Evolutionary conservation across 1,140 invertebrate genomes (phyloP).

Genomic region (Odontomachus brunneus): DNA sequence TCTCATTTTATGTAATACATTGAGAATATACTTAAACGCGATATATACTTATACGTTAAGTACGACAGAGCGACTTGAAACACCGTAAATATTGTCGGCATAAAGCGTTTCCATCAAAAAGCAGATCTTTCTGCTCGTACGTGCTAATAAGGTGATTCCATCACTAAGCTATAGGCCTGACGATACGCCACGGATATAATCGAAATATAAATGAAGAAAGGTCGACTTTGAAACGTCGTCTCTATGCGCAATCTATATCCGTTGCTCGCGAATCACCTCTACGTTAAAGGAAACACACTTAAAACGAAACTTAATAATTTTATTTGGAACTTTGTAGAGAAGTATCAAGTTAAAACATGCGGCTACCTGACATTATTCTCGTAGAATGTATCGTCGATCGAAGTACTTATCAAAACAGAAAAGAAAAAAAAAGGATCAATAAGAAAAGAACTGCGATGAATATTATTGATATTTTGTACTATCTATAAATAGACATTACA

Average conservation of each 20-base stretch:
- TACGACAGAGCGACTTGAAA: too few species aligned
- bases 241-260: neutral
- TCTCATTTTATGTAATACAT: too few species aligned
- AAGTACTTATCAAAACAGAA: conserved; percentile 32
- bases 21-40: too few species aligned
- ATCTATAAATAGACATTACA: conserved; percentile 31
- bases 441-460: conserved; percentile 25
- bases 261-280: conserved; percentile 19
- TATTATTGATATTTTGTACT: conserved; percentile 54
- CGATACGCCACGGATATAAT: neutral
- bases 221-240: neutral
- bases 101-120: too few species aligned
- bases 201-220: neutral
- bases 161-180: too few species aligned
- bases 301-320: neutral
- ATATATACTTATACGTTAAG: too few species aligned
- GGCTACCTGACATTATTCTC: conserved; percentile 45
- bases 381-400: conserved; percentile 22
- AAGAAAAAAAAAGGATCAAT: conserved; percentile 14
- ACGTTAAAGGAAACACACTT: neutral
- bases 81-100: too few species aligned
- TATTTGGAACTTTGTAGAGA: conserved; percentile 33
- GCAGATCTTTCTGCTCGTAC: too few species aligned
- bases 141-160: too few species aligned
- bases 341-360: conserved; percentile 30